Percentiles rank a stretch among this genome's conserved stretches.
Evolutionary conservation across 2,888 invertebrate species (phyloP).

Genomic region (Frankliniella fusca): DNA sequence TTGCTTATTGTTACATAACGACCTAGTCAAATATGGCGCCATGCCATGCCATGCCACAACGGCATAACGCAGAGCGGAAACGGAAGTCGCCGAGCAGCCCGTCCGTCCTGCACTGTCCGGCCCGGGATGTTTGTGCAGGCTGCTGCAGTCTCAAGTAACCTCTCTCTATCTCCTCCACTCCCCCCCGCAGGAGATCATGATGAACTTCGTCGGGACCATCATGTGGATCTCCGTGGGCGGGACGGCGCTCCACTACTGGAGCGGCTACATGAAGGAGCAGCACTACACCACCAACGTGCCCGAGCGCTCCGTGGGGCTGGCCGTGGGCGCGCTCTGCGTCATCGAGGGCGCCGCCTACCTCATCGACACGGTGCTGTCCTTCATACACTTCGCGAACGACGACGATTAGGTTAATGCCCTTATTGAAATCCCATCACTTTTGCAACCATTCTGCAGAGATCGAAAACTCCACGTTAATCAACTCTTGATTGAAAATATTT

Average conservation of each 20-base stretch:
- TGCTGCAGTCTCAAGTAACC: too few species aligned
- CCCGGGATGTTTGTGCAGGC: too few species aligned
- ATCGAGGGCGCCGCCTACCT: conserved; percentile 75
- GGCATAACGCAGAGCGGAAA: background rate
- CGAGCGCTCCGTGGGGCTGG: conserved; percentile 76
- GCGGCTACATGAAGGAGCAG: conserved; percentile 77
- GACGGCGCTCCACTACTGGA: conserved; percentile 84
- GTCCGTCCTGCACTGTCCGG: too few species aligned
- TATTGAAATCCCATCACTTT: too few species aligned
- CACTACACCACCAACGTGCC: conserved; percentile 68
- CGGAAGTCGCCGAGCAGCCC: background rate
- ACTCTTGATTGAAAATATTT: too few species aligned
- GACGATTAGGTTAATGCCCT: conserved; percentile 39
- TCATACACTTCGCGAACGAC: conserved; percentile 68
- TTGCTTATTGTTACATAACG: background rate
- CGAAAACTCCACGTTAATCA: too few species aligned
- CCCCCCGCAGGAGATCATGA: conserved; percentile 68
- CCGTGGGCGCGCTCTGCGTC: conserved; percentile 74
- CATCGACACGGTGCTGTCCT: conserved; percentile 72
- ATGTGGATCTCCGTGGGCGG: conserved; percentile 82
- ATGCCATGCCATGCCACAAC: too few species aligned
- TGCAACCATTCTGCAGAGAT: too few species aligned
- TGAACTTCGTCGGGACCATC: conserved; percentile 82
- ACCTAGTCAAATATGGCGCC: background rate
- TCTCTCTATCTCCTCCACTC: background rate